These are phyloP conservation scores for Scelioninae gen. 1 DNA, from an alignment of 2,888 invertebrate species.

Conservation along the genomic window DNA sequence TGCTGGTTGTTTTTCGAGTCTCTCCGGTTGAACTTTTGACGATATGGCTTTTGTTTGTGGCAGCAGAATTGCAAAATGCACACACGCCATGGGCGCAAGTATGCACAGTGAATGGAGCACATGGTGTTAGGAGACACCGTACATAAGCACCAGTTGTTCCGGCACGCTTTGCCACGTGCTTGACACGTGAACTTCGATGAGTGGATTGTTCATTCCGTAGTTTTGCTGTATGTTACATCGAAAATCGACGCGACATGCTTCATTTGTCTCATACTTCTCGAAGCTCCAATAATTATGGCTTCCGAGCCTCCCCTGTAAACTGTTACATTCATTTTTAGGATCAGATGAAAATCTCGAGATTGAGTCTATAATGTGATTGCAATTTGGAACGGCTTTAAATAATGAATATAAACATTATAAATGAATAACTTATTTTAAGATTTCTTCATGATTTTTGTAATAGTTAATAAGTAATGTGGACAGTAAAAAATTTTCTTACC, in stretches of 20 bases:
- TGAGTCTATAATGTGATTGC: too few species aligned
- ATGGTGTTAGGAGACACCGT: constrained; percentile 77
- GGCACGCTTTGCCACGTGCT: constrained; percentile 82
- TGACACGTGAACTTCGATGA: constrained; percentile 81
- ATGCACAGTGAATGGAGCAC: constrained; percentile 74
- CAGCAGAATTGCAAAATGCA: constrained; percentile 45
- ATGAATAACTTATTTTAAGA: too few species aligned
- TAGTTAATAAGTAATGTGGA: too few species aligned
- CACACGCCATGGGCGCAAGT: constrained; percentile 65
- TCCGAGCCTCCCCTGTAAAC: constrained; percentile 15
- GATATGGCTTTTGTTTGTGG: constrained; percentile 63
- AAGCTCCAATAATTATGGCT: constrained; percentile 66
- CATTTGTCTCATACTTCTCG: constrained; percentile 65
- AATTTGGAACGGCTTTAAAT: too few species aligned
- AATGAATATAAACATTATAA: too few species aligned
- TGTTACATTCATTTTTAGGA: constrained; percentile 20
- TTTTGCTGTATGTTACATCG: constrained; percentile 69
- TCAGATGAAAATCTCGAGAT: background rate
- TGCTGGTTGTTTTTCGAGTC: constrained; percentile 25
- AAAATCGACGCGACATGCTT: constrained; percentile 70
- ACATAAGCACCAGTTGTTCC: constrained; percentile 82
- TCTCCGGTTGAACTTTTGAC: constrained; percentile 42
- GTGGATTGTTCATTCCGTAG: constrained; percentile 84
- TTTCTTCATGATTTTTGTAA: too few species aligned
- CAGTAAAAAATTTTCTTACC: too few species aligned